These are phyloP conservation scores for Drosophila quinaria DNA, from an alignment of 2,888 invertebrate genomes.

Conservation along the genomic window DNA sequence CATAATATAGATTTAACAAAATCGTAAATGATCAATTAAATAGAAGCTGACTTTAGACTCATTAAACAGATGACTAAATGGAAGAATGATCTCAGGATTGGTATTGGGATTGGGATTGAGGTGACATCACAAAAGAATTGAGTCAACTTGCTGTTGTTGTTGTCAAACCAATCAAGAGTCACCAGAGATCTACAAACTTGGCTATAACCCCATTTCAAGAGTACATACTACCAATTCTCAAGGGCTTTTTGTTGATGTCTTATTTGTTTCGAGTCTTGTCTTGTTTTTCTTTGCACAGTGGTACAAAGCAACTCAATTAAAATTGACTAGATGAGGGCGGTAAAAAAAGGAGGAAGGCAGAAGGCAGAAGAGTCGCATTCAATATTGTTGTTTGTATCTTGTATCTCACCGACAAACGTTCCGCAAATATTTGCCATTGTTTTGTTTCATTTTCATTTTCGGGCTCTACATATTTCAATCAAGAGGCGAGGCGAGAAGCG, in stretches of 20 bases:
- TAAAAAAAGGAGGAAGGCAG: background rate
- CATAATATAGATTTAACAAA: too few relatives aligned
- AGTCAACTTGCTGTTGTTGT: conserved; percentile 10
- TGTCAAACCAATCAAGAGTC: background rate
- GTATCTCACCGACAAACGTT: conserved; percentile 45
- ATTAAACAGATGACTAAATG: background rate
- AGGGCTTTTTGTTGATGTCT: conserved; percentile 4
- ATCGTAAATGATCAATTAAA: conserved; percentile 2
- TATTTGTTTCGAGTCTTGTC: conserved; percentile 5
- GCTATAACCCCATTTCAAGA: conserved; percentile 15
- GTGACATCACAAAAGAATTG: conserved; percentile 12
- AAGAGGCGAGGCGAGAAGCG: conserved; percentile 25
- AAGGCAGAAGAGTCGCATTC: conserved; percentile 5
- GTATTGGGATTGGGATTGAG: too few relatives aligned
- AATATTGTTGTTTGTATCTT: conserved; percentile 32
- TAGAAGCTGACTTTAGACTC: background rate
- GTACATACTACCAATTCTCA: conserved; percentile 14
- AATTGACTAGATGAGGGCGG: conserved; percentile 15
- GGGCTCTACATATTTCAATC: conserved; percentile 69
- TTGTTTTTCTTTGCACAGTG: conserved; percentile 24
- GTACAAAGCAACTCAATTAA: conserved; percentile 58
- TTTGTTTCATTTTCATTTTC: conserved; percentile 51
- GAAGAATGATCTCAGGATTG: background rate
- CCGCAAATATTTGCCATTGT: conserved; percentile 73
- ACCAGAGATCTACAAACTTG: conserved; percentile 23